A percentile compares a stretch with the other conserved stretches of the same genome.
Evolutionary conservation across 2,888 invertebrate species (phyloP).

Genomic region (Prenolepis imparis): DNA sequence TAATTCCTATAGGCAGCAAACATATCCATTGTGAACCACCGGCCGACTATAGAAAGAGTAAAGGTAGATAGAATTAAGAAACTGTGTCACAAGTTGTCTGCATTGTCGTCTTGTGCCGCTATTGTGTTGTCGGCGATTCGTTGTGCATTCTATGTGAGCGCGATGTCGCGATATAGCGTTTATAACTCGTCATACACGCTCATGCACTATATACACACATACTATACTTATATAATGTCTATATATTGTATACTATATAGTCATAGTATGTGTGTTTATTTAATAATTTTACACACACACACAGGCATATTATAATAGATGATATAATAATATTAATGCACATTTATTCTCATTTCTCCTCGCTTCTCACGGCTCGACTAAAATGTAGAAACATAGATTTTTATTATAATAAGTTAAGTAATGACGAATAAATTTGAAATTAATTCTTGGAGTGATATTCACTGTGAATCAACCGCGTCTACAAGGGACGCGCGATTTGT

Average conservation of each 20-base stretch:
- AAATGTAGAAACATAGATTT: background rate
- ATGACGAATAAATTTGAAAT: background rate
- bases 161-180: slow-evolving; percentile 9
- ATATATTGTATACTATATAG: background rate
- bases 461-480: background rate
- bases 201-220: background rate
- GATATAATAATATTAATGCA: slow-evolving; percentile 18
- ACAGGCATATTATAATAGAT: background rate
- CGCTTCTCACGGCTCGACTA: slow-evolving; percentile 19
- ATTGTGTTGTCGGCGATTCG: slow-evolving; percentile 50
- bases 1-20: slow-evolving; percentile 92
- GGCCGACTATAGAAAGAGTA: slow-evolving; percentile 87
- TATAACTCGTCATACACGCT: background rate
- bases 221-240: background rate
- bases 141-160: slow-evolving; percentile 55
- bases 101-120: slow-evolving; percentile 33
- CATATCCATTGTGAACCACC: slow-evolving; percentile 93
- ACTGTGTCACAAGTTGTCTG: slow-evolving; percentile 23
- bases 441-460: slow-evolving; percentile 6
- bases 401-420: background rate
- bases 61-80: slow-evolving; percentile 78
- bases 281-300: background rate
- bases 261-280: background rate
- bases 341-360: background rate
- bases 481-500: background rate